Percentiles rank a stretch among this genome's conserved stretches.
Evolutionary conservation across 1,140 invertebrate species (phyloP).

Genomic region (Telenomus remus): DNA sequence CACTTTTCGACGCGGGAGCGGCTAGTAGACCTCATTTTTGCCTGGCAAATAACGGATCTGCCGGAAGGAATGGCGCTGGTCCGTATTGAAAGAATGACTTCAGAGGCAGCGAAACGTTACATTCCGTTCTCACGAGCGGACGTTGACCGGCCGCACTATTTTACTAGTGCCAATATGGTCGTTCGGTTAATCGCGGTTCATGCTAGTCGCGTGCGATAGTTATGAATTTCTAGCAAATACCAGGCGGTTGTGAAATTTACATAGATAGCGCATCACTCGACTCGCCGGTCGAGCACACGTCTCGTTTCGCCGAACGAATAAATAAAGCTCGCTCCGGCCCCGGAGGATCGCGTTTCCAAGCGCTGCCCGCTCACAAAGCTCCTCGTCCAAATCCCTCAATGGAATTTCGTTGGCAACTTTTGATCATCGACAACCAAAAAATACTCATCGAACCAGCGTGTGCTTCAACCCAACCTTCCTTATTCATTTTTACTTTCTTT

Average conservation of each 20-base stretch:
- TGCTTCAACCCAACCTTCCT: too few species aligned
- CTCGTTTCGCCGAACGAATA: conserved; percentile 13
- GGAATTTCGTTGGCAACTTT: conserved; percentile 16
- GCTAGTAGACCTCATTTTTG: conserved; percentile 37
- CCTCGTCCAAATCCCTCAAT: conserved; percentile 2
- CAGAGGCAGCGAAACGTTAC: conserved; percentile 62
- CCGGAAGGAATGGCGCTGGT: conserved; percentile 43
- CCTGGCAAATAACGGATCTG: conserved; percentile 43
- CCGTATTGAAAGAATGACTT: conserved; percentile 58
- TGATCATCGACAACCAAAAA: too few species aligned
- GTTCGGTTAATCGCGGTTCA: conserved; percentile 56
- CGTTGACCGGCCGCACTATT: conserved; percentile 61
- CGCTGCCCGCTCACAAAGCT: conserved; percentile 6
- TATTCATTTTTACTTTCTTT: too few species aligned
- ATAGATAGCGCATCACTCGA: conserved; percentile 45
- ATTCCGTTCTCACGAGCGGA: conserved; percentile 66
- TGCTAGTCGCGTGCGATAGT: conserved; percentile 58
- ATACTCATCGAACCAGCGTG: too few species aligned
- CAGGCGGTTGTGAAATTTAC: conserved; percentile 43
- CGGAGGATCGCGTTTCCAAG: not conserved
- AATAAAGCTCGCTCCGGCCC: conserved; percentile 2
- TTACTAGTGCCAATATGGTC: conserved; percentile 57
- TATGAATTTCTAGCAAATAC: conserved; percentile 57
- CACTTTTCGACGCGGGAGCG: conserved; percentile 39
- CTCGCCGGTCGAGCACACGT: not conserved